A percentile compares a stretch with the other conserved stretches of the same genome.
Conservation (phyloP, 2,797 vertebrate genomes). For the Myotis daubentonii region DNA sequence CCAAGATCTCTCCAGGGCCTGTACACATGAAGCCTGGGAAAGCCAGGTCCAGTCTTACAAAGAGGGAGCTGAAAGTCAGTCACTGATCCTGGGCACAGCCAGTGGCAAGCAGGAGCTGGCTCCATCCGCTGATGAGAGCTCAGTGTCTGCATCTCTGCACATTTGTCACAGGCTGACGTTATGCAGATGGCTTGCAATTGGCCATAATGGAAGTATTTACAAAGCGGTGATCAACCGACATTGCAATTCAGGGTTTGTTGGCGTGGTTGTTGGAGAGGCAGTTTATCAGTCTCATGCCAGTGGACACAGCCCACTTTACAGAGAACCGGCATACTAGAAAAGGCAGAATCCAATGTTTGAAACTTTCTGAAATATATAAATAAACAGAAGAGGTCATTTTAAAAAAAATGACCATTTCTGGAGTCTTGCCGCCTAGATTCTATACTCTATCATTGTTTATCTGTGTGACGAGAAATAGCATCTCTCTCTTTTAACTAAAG, state of each 20-base stretch:
- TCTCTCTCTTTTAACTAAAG: not conserved
- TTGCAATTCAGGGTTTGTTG: not conserved
- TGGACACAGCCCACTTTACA: not conserved
- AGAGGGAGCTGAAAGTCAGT: not conserved
- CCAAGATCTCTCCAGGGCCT: not conserved
- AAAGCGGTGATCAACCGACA: not conserved
- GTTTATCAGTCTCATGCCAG: not conserved
- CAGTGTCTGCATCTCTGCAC: not conserved
- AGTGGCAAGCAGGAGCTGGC: not conserved
- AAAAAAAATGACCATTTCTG: not conserved
- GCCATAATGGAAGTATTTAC: not conserved
- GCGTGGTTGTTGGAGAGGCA: not conserved
- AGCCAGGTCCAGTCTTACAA: not conserved
- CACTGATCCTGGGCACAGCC: not conserved
- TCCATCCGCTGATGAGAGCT: not conserved
- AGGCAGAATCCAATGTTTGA: not conserved
- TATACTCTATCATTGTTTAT: not conserved
- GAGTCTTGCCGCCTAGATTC: not conserved
- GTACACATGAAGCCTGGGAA: not conserved
- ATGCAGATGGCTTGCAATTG: not conserved
- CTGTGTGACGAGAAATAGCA: not conserved
- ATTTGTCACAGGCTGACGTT: not conserved
- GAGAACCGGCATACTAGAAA: not conserved
- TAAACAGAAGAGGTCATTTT: not conserved
- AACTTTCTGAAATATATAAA: not conserved